These are phyloP conservation scores for Dysidea cf. avara DNA, from an alignment of 37 sponge, comb jelly and placozoan genomes.

Conservation along the genomic window DNA sequence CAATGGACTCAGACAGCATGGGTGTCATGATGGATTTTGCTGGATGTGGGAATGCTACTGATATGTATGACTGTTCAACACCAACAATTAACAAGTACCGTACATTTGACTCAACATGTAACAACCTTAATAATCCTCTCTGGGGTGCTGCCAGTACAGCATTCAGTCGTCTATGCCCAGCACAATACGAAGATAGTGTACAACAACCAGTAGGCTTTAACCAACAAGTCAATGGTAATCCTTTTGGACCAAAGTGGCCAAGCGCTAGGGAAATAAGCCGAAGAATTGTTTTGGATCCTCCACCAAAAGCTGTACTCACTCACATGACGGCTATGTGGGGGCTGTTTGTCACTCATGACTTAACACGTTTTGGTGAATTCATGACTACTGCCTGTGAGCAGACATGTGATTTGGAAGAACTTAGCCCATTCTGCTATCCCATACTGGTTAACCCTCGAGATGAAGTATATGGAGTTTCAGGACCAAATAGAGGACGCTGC, in stretches of 20 bases:
- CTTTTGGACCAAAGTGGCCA: conserved; percentile 56
- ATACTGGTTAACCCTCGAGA: conserved; percentile 61
- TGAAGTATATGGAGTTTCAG: conserved; percentile 31
- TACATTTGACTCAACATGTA: no score
- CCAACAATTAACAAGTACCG: no score
- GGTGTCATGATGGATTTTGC: no score
- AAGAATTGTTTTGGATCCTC: conserved; percentile 42
- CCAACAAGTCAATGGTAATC: conserved; percentile 15
- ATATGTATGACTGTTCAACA: no score
- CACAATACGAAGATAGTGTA: conserved; percentile 62
- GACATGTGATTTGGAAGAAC: no score
- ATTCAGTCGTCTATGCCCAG: conserved; percentile 49
- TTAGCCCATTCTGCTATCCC: no score
- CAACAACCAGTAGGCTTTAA: conserved; percentile 32
- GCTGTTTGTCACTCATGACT: conserved; percentile 81
- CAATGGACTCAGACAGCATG: no score
- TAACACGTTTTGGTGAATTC: no score
- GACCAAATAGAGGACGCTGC: conserved; percentile 37
- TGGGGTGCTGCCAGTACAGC: conserved; percentile 45
- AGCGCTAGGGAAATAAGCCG: conserved; percentile 61
- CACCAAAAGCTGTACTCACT: no score
- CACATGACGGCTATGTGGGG: conserved; percentile 81
- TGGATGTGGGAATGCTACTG: no score
- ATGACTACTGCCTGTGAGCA: no score
- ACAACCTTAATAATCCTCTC: no score